Base-by-base conservation (phyloP, 2,888 invertebrate genomes). In the Athrips mouffetella region DNA sequence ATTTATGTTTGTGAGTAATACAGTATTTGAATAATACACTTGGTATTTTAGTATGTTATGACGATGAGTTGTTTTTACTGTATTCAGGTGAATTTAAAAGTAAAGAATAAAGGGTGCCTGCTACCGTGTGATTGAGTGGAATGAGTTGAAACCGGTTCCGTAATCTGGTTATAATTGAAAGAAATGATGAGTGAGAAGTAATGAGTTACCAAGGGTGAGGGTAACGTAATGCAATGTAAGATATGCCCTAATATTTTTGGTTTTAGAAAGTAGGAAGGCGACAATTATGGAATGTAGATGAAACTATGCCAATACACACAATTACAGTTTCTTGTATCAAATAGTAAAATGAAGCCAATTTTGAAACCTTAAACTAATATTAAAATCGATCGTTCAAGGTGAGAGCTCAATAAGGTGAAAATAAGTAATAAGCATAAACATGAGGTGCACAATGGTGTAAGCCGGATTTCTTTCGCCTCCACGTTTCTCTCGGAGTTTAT, bases 351-450 rank as follows among this genome's bases (percentile, higher is more conserved):
- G 65, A 55, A 57, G 60, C 60, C 64, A 61, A 37, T 37, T 37
- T 37, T 37, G 37, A 44, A 44, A 44, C 61, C 55, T 63, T 62
- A 70, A 73, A 68, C 69, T 69, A 66, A 72, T 71, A 69, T 64
- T 62, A 66, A 71, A 72, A 66, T 68, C 63, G 70, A 75, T 76
- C 70, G 64, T 76, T 78, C 70, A 69, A 75, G 74, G 68, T 60
- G 65, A 63, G 69, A 59, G 61, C 76, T 80, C 72, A 70, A 75
- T 79, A 76, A 76, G 80, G 80, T 81, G 79, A 80, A 80, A 82
- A 84, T 83, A 84, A 79, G 81, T 83, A 81, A 85, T 84, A 83
- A 84, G 75, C 80, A 80, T 83, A 84, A 85, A 83, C 75, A 80
- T 77, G 80, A 79, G 71, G 68, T 62, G 63, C 70, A 80, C 80